phyloP scores from a whole-genome alignment of 2,888 invertebrate genomes.

The Drosophila mercatorum region DNA sequence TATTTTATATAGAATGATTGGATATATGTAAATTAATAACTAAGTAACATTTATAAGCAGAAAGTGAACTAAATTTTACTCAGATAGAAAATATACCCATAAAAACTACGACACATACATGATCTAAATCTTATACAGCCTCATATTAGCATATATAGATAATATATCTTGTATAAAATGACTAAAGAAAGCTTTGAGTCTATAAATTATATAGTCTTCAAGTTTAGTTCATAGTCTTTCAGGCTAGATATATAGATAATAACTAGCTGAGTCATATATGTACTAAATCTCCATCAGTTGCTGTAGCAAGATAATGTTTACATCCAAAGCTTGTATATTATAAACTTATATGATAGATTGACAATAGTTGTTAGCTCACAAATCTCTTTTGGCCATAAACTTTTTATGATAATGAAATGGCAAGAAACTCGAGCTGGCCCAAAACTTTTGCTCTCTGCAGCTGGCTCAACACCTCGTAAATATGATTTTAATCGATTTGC shows the following conservation, averaged over 20 bases:
- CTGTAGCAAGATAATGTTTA: not conserved
- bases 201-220: too few relatives aligned
- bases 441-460: conserved; percentile 30
- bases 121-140: not conserved
- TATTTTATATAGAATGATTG: too few relatives aligned
- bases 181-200: not conserved
- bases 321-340: not conserved
- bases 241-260: not conserved
- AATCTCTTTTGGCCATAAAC: conserved; percentile 4
- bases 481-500: conserved; percentile 74
- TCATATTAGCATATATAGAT: not conserved
- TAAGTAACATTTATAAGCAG: too few relatives aligned
- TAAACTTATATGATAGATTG: not conserved
- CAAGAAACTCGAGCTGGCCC: not conserved
- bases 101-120: too few relatives aligned
- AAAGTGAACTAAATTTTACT: too few relatives aligned
- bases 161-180: not conserved
- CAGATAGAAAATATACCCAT: too few relatives aligned
- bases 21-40: too few relatives aligned
- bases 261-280: not conserved
- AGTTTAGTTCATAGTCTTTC: not conserved
- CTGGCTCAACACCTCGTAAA: conserved; percentile 57
- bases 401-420: conserved; percentile 1
- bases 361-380: not conserved
- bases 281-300: not conserved